These are phyloP conservation scores for Euura saliciscinereae DNA, from an alignment of 1,140 invertebrate genomes.

Conservation along the genomic window DNA sequence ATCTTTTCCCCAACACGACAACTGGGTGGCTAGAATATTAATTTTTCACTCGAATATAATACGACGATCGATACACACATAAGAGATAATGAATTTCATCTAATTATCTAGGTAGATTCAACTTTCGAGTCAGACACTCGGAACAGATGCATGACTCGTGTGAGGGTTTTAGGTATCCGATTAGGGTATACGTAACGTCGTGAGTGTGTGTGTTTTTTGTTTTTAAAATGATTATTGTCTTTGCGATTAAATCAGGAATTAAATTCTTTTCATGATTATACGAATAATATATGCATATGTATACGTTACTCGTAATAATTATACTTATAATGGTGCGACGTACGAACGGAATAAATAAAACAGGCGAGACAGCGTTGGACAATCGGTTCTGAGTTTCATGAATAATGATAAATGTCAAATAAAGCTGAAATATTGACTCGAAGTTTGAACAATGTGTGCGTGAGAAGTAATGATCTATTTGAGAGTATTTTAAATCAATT, in stretches of 20 bases:
- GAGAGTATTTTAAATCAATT: too few relatives aligned
- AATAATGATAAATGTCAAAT: too few relatives aligned
- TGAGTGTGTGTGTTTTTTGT: background rate
- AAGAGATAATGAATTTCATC: conserved; percentile 33
- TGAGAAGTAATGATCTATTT: too few relatives aligned
- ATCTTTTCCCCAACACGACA: conserved; percentile 9
- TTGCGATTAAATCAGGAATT: conserved; percentile 1
- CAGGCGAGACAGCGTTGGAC: background rate
- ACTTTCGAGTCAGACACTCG: background rate
- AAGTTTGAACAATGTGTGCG: too few relatives aligned
- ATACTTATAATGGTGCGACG: too few relatives aligned
- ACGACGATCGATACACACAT: too few relatives aligned
- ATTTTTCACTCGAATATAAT: background rate
- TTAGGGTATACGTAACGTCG: background rate
- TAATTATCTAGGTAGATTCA: background rate
- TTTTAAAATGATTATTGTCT: background rate
- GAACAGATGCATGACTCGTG: background rate
- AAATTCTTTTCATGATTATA: background rate
- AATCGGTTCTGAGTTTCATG: too few relatives aligned
- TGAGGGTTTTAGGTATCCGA: background rate
- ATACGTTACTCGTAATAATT: too few relatives aligned
- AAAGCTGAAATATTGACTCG: too few relatives aligned
- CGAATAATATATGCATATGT: too few relatives aligned
- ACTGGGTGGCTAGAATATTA: conserved; percentile 4
- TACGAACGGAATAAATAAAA: background rate